Conservation (phyloP, 2,888 invertebrate species). For the Elegia similella region DNA sequence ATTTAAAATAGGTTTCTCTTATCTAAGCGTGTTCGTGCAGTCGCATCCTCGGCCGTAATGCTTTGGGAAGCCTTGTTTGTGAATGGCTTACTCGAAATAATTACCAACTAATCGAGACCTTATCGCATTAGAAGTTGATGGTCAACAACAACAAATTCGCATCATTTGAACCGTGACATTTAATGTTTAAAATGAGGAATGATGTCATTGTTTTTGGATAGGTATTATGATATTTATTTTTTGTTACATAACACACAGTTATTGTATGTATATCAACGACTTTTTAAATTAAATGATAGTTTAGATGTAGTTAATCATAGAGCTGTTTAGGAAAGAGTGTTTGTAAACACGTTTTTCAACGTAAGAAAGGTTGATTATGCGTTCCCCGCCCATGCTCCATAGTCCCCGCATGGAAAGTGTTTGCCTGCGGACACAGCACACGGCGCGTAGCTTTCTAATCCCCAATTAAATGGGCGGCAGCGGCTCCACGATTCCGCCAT, state of each 20-base stretch:
- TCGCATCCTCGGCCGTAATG: no score
- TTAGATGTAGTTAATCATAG: not conserved
- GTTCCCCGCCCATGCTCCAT: not conserved
- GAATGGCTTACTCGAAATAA: no score
- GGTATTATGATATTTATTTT: not conserved
- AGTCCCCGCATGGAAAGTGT: slow-evolving; percentile 5
- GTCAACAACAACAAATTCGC: not conserved
- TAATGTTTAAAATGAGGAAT: not conserved
- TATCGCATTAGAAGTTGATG: not conserved
- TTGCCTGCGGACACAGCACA: not conserved
- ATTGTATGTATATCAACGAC: not conserved
- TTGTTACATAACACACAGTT: not conserved
- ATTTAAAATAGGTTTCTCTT: no score
- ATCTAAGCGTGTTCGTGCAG: no score
- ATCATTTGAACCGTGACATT: slow-evolving; percentile 5
- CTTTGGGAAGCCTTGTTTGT: no score
- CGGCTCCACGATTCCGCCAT: slow-evolving; percentile 4
- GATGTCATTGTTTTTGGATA: slow-evolving; percentile 2
- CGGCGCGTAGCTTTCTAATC: slow-evolving; percentile 12
- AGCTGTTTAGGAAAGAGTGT: not conserved
- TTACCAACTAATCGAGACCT: no score
- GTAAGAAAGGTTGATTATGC: not conserved
- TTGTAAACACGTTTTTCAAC: not conserved
- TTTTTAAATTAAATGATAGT: not conserved
- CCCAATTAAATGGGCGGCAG: slow-evolving; percentile 11